A percentile compares a stretch with the other conserved stretches of the same genome.
These are phyloP conservation scores for Muscina levida DNA, from an alignment of 2,888 invertebrate species.

Conservation along the genomic window DNA sequence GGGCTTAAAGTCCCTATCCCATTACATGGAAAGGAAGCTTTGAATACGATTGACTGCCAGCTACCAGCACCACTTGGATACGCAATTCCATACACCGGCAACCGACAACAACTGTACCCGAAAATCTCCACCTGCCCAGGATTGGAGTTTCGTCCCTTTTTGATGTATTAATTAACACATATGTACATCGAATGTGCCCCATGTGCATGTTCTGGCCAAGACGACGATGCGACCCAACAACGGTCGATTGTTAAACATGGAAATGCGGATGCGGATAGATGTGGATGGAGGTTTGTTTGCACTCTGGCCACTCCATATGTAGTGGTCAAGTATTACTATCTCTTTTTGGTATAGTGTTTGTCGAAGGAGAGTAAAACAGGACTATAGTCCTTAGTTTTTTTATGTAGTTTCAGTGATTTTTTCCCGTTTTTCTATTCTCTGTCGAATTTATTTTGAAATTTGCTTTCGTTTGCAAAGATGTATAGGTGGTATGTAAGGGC, in stretches of 20 bases:
- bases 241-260: too few relatives aligned
- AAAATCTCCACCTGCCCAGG: conserved; percentile 29
- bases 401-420: conserved; percentile 40
- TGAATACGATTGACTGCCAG: too few relatives aligned
- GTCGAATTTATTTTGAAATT: conserved; percentile 63
- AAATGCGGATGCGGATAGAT: conserved; percentile 12
- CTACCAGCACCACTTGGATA: conserved; percentile 31
- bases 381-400: conserved; percentile 65
- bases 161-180: conserved; percentile 64
- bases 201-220: background rate
- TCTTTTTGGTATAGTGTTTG: conserved; percentile 53
- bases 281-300: background rate
- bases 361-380: conserved; percentile 45
- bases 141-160: conserved; percentile 20
- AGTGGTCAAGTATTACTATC: conserved; percentile 54
- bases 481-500: conserved; percentile 13
- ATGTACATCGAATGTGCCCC: conserved; percentile 24
- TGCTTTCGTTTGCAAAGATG: conserved; percentile 40
- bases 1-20: background rate
- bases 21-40: conserved; percentile 8
- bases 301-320: conserved; percentile 24
- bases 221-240: conserved; percentile 2
- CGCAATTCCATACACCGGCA: conserved; percentile 48
- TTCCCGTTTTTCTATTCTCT: conserved; percentile 43
- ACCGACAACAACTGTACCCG: background rate